Evolutionary conservation across 2,113 vertebrate genomes (phyloP).

Genomic region (Bufo gargarizans): DNA sequence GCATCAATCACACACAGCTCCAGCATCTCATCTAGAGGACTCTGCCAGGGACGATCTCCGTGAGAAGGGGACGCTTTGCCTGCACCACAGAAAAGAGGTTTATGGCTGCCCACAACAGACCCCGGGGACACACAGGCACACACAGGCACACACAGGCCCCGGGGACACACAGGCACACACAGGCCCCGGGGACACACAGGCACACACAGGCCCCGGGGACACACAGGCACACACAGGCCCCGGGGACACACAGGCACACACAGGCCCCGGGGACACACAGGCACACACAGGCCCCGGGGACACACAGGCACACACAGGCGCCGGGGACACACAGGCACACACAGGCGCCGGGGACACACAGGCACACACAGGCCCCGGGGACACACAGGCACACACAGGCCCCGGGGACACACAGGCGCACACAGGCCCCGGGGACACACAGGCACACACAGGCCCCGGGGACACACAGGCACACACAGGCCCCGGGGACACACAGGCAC

Average conservation of each 20-base stretch:
- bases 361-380: no score
- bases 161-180: background rate
- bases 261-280: background rate
- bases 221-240: background rate
- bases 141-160: no score
- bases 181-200: background rate
- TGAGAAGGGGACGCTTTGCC: background rate
- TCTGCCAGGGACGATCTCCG: background rate
- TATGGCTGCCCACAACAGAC: no score
- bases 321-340: background rate
- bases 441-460: no score
- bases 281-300: no score
- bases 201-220: no score
- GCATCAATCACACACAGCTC: background rate
- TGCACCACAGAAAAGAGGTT: background rate
- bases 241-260: rapidly evolving
- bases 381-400: background rate
- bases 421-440: background rate
- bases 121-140: background rate
- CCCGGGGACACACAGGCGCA: background rate
- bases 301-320: background rate
- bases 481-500: background rate
- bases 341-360: background rate
- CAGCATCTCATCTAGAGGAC: background rate
- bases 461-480: background rate